Conservation (phyloP, 2,888 invertebrate genomes). For the Drosophila quinaria region DNA sequence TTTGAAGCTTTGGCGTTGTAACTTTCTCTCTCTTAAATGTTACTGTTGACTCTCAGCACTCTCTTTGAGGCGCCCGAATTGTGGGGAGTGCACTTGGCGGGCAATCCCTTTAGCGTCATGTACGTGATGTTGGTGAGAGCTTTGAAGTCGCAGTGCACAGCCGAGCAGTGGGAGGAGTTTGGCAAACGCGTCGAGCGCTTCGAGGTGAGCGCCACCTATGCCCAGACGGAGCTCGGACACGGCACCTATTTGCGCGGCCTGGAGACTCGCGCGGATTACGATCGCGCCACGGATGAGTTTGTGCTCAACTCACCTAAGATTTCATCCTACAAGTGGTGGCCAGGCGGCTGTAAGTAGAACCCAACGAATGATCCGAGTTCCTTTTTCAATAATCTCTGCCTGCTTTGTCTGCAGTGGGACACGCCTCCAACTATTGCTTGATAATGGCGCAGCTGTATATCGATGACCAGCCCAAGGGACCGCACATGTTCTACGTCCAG, state of each 20-base stretch:
- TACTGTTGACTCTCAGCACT: conserved; percentile 27
- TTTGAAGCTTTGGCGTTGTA: neutral
- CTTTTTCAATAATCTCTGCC: neutral
- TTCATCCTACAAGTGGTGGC: conserved; percentile 98
- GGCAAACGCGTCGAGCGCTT: conserved; percentile 92
- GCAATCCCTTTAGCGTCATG: conserved; percentile 89
- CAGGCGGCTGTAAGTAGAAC: conserved; percentile 93
- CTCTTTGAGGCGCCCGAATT: conserved; percentile 57
- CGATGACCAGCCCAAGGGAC: conserved; percentile 92
- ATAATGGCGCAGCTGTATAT: conserved; percentile 96
- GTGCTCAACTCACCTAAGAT: conserved; percentile 94
- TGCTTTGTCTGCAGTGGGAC: conserved; percentile 90
- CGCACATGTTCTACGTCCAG: conserved; percentile 97
- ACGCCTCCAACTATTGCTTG: conserved; percentile 95
- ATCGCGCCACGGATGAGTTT: conserved; percentile 93
- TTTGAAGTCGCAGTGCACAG: conserved; percentile 93
- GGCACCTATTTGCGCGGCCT: conserved; percentile 95
- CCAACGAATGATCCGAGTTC: neutral
- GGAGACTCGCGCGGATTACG: conserved; percentile 97
- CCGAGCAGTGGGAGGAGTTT: conserved; percentile 95
- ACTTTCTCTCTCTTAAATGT: neutral
- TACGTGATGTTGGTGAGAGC: conserved; percentile 96
- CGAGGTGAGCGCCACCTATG: conserved; percentile 96
- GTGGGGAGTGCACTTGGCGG: conserved; percentile 67
- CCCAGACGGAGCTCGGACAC: conserved; percentile 98